Percentiles rank a stretch among this genome's conserved stretches.
Evolutionary conservation across 2,797 vertebrate species (phyloP).

Genomic region (Acanthiza pusilla): DNA sequence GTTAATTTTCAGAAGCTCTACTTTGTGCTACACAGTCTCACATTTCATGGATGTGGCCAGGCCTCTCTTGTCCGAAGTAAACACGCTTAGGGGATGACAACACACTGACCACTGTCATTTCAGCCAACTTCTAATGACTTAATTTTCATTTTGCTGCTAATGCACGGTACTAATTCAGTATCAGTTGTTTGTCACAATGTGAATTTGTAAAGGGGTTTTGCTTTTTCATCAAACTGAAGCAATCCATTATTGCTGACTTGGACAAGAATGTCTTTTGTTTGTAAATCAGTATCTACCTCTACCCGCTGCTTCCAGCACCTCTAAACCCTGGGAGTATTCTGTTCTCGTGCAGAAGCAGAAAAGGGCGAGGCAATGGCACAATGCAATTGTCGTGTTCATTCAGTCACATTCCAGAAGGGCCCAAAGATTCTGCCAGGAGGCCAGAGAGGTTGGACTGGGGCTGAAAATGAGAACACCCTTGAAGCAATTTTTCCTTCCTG

Average conservation of each 20-base stretch:
- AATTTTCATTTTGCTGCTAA: background rate
- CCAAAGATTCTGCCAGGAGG: background rate
- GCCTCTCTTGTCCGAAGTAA: background rate
- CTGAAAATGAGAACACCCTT: background rate
- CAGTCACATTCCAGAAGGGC: background rate
- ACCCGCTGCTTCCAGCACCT: background rate
- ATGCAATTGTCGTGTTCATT: background rate
- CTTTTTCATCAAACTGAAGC: background rate
- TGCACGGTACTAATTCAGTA: background rate
- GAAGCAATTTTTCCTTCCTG: background rate
- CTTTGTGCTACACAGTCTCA: background rate
- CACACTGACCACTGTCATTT: background rate
- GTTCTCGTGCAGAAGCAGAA: background rate
- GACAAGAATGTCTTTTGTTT: background rate
- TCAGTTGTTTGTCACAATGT: background rate
- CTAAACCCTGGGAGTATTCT: background rate
- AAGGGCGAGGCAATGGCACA: background rate
- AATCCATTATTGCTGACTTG: rapidly evolving
- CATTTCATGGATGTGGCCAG: background rate
- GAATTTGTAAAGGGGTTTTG: background rate
- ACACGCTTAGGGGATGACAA: background rate
- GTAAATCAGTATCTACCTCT: background rate
- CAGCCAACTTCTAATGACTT: background rate
- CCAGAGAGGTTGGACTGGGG: background rate
- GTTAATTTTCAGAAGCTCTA: background rate